phyloP scores from a whole-genome alignment of 2,113 vertebrate species.

The Indicator maculatus region DNA sequence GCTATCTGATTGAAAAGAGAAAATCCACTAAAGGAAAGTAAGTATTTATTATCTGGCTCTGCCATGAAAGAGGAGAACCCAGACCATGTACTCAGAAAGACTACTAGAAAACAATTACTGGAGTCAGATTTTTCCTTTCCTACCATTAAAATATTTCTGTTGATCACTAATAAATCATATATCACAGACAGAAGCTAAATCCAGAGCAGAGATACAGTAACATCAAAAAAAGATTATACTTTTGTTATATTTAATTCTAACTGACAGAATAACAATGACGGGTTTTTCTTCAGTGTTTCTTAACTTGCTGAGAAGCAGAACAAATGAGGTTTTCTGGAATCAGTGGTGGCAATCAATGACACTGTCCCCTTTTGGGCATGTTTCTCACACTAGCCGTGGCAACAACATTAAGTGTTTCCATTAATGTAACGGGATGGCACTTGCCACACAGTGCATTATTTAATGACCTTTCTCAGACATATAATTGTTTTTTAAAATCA shows the following conservation, averaged over 20 bases:
- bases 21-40: not conserved
- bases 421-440: not conserved
- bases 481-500: conserved; percentile 35
- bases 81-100: not conserved
- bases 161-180: not conserved
- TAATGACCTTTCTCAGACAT: conserved; percentile 34
- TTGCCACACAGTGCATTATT: conserved; percentile 19
- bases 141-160: not conserved
- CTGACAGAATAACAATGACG: conserved; percentile 18
- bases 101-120: not conserved
- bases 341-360: not conserved
- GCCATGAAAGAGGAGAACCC: not conserved
- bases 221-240: not conserved
- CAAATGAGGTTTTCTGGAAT: conserved; percentile 43
- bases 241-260: conserved; percentile 16
- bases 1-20: not conserved
- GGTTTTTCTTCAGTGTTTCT: conserved; percentile 10
- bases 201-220: not conserved
- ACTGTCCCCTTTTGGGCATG: not conserved
- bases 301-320: conserved; percentile 27
- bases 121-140: not conserved
- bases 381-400: conserved; percentile 28
- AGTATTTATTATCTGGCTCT: not conserved
- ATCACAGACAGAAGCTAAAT: not conserved
- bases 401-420: conserved; percentile 27